Evolutionary conservation across 2,113 vertebrate species (phyloP), one percentile per base, ranked within the genome.

Genomic region (Lepus americanus): DNA sequence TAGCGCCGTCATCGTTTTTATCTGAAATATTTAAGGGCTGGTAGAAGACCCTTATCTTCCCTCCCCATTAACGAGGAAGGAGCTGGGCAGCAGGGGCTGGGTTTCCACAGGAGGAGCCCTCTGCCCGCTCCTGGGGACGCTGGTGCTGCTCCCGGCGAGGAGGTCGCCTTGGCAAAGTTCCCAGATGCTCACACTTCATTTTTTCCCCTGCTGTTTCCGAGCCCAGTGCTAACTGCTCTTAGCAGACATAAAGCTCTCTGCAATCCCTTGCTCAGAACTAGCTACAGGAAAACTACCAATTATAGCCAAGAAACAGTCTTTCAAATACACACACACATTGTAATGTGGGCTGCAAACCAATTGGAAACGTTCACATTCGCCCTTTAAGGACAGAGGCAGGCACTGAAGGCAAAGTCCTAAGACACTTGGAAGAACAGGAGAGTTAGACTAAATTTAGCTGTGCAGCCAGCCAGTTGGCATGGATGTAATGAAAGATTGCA

Each of bases 21-120:
- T 96, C 96, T 90, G 85, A 97, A 97, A 94, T 98, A 97, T 95
- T 97, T 96, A 92, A 95, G 82, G 92, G 80, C 12, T 12, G 22
- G 66, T 36, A 91, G 89, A 73, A 95, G 94, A 86, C 0, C 31
- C 94, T 97, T 87, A 70, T 92, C 87, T 86, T 92, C 82, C 67
- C 73, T 70, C 31, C 53, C 63, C 10, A 19, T n/a, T 78, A 76
- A 44, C 76, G 63, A 9, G 0, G 6, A 76, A 73, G 55, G 79
- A 20, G 55, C 70, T 87, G 63, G 89, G 66, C 87, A 76, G 90
- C 91, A 88, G 64, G 85, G 82, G 93, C 95, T 89, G 89, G 96
- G 76, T 85, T 95, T 95, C 67, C 92, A 73, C 93, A 74, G 76
- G 78, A 97, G 92, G 93, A 96, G 84, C 77, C 36, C 22, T 0